Conservation (phyloP, 2,113 vertebrate genomes). For the Cottus gobio region DNA sequence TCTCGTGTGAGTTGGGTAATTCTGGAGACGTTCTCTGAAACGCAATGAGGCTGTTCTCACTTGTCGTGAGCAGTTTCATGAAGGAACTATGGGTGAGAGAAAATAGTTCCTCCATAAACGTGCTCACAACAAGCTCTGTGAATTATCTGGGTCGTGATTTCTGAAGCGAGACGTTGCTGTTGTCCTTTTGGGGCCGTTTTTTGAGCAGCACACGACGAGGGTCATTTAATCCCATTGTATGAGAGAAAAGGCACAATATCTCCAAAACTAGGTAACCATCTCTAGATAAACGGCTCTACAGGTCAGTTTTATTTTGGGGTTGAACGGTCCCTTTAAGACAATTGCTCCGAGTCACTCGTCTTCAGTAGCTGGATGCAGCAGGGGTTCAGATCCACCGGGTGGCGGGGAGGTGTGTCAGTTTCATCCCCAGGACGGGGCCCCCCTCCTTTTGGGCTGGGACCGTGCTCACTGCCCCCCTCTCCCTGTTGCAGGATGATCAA, state of each 20-base stretch:
- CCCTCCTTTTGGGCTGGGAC: constrained; percentile 27
- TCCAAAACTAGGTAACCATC: neutral
- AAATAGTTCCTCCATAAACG: neutral
- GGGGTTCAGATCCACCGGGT: constrained; percentile 27
- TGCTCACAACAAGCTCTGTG: neutral
- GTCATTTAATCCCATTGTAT: too few relatives aligned
- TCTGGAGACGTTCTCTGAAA: neutral
- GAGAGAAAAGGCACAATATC: neutral
- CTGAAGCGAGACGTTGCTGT: neutral
- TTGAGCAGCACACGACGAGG: neutral
- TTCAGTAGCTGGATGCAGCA: neutral
- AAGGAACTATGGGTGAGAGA: neutral
- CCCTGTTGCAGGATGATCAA: constrained; percentile 94
- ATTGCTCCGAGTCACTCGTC: too few relatives aligned
- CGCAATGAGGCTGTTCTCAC: too few relatives aligned
- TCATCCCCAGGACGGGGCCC: constrained; percentile 45
- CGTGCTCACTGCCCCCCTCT: constrained; percentile 79
- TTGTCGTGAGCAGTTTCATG: neutral
- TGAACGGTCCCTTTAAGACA: neutral
- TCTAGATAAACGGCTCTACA: too few relatives aligned
- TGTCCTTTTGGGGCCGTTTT: neutral
- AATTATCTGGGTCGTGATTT: too few relatives aligned
- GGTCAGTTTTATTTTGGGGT: neutral
- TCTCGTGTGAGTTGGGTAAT: neutral
- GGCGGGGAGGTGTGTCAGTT: constrained; percentile 47